phyloP scores from a whole-genome alignment of 2,113 vertebrate species.

The Phainopepla nitens region DNA sequence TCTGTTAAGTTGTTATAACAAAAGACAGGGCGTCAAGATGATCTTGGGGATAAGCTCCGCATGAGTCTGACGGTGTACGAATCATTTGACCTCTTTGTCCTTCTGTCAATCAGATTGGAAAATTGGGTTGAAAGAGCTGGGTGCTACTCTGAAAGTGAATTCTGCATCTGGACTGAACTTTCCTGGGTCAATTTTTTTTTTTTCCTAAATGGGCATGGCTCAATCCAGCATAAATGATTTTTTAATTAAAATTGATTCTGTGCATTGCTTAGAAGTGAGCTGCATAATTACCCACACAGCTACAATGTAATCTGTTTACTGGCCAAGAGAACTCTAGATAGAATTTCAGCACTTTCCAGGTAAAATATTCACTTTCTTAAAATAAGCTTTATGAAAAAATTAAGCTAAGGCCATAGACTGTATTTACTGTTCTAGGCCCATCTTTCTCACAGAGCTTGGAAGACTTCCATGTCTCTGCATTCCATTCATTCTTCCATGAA shows the following conservation, averaged over 20 bases:
- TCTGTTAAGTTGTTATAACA: constrained; percentile 15
- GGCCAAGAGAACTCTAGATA: background rate
- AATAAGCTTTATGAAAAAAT: background rate
- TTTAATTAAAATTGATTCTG: constrained; percentile 69
- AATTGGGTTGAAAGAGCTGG: constrained; percentile 44
- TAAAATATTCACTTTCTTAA: background rate
- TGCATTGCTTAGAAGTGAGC: constrained; percentile 55
- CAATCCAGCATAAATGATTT: constrained; percentile 52
- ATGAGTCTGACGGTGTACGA: background rate
- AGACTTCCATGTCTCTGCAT: background rate
- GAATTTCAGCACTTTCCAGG: background rate
- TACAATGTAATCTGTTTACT: constrained; percentile 45
- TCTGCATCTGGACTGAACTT: constrained; percentile 44
- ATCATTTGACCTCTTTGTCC: constrained; percentile 17
- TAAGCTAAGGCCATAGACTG: background rate
- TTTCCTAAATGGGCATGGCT: constrained; percentile 31
- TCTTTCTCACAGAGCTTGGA: background rate
- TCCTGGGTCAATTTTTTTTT: constrained; percentile 36
- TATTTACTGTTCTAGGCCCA: background rate
- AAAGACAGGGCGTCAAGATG: background rate
- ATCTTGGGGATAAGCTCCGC: constrained; percentile 28
- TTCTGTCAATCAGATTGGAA: constrained; percentile 48
- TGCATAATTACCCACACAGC: constrained; percentile 43
- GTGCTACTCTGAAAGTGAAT: constrained; percentile 25
- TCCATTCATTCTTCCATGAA: background rate